Percentiles rank a stretch among this genome's conserved stretches.
Evolutionary conservation across 1,140 invertebrate species (phyloP).

Genomic region (Nymphalis io): DNA sequence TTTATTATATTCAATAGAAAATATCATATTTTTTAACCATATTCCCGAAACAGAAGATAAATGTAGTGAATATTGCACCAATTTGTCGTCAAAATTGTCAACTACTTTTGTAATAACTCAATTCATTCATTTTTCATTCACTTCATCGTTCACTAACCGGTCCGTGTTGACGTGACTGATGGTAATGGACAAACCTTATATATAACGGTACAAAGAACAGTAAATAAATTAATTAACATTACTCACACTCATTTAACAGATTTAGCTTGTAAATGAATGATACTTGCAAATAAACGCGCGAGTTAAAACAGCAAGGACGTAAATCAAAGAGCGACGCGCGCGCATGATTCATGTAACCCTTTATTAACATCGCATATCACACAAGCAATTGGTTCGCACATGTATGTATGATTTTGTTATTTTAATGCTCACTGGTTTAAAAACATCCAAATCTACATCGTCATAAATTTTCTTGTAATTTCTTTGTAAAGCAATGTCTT

Average conservation of each 20-base stretch:
- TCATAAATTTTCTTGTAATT: no score
- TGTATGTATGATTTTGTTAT: constrained; percentile 4
- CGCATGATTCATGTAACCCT: constrained; percentile 40
- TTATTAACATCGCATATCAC: constrained; percentile 46
- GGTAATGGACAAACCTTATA: background rate
- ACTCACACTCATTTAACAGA: constrained; percentile 19
- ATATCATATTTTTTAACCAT: no score
- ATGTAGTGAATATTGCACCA: no score
- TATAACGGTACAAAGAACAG: constrained; percentile 3
- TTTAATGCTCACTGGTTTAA: background rate
- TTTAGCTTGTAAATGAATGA: constrained; percentile 23
- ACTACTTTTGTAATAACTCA: background rate
- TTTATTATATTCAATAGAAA: no score
- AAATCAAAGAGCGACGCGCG: constrained; percentile 41
- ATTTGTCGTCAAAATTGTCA: no score
- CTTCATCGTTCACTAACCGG: background rate
- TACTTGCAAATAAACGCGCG: constrained; percentile 18
- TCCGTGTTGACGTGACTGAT: background rate
- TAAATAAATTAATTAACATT: constrained; percentile 23
- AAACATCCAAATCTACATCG: background rate
- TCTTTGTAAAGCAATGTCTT: no score
- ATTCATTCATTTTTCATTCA: background rate
- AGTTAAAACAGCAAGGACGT: constrained; percentile 36
- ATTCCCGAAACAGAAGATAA: no score
- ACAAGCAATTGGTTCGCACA: constrained; percentile 15